Evolutionary conservation across 2,113 vertebrate species (phyloP).

Genomic region (Hemiprocne comata): DNA sequence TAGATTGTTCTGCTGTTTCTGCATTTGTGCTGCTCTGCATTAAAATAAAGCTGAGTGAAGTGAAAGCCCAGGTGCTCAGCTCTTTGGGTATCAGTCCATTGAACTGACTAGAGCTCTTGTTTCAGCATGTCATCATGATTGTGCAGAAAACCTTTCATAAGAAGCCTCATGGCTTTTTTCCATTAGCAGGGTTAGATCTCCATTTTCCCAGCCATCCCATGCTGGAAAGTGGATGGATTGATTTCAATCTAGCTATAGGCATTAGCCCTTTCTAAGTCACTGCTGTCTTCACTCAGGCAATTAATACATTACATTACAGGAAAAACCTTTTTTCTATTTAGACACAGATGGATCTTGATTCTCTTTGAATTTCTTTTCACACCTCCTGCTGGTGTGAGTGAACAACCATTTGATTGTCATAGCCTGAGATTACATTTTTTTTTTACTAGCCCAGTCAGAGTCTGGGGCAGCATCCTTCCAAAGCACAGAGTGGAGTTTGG

Average conservation of each 20-base stretch:
- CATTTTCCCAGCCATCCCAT: background rate
- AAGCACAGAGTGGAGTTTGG: background rate
- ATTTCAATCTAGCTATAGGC: background rate
- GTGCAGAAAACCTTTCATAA: background rate
- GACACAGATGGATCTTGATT: background rate
- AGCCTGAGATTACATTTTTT: background rate
- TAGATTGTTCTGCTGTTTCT: background rate
- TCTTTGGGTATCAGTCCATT: background rate
- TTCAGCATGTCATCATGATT: background rate
- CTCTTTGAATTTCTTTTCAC: background rate
- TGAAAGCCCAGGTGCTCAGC: background rate
- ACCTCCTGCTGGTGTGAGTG: background rate
- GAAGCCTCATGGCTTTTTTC: background rate
- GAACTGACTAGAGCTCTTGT: accelerated
- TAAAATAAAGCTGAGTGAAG: background rate
- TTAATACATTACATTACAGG: background rate
- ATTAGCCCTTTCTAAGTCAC: background rate
- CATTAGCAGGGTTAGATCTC: background rate
- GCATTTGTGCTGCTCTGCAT: background rate
- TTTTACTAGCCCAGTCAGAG: background rate
- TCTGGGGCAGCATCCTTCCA: background rate
- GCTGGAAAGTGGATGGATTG: background rate
- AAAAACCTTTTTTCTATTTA: background rate
- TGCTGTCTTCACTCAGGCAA: background rate
- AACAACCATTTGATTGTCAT: background rate